Percentiles rank a stretch among this genome's conserved stretches.
Evolutionary conservation across 2,797 vertebrate species (phyloP).

Genomic region (Gallinago solitaria): DNA sequence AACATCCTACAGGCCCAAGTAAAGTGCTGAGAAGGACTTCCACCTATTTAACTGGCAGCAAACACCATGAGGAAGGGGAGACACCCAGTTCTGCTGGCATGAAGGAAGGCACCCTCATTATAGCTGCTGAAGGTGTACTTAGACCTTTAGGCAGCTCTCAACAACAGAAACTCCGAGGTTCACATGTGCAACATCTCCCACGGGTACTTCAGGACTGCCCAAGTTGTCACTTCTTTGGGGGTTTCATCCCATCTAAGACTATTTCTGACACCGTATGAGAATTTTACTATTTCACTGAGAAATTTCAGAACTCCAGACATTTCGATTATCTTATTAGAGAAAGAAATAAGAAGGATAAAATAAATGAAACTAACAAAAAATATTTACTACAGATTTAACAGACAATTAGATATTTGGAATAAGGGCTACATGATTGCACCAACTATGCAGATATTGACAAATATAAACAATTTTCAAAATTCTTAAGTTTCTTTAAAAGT

Average conservation of each 20-base stretch:
- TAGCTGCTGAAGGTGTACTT: neutral
- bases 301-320: neutral
- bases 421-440: neutral
- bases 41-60: neutral
- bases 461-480: neutral
- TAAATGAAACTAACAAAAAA: neutral
- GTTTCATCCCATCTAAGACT: neutral
- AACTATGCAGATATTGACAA: neutral
- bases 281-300: neutral
- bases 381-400: neutral
- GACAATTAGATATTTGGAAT: neutral
- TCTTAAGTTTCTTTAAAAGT: neutral
- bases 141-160: neutral
- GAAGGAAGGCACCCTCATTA: neutral
- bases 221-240: neutral
- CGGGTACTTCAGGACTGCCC: neutral
- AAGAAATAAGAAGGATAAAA: neutral
- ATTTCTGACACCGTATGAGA: neutral
- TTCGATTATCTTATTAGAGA: neutral
- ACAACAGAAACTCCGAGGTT: neutral
- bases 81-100: neutral
- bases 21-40: neutral
- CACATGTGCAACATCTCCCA: neutral
- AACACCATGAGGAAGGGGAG: neutral
- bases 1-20: neutral